Evolutionary conservation across 92 coral and sea anemone species (phyloP).

Genomic region (Virgularia gustaviana): DNA sequence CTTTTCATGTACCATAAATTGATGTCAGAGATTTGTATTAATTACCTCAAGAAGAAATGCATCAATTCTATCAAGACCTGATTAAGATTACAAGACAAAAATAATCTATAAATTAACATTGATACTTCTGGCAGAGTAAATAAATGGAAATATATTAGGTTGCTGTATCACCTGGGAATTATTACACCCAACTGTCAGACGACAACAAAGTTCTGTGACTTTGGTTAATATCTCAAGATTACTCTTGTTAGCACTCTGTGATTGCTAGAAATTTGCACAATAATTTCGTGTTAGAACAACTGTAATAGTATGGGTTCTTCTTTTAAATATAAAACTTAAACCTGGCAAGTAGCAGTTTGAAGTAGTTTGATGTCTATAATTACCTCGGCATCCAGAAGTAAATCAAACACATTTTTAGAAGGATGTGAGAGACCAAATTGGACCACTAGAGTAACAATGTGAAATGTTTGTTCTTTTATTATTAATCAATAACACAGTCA

Average conservation of each 20-base stretch:
- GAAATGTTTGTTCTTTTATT: too few relatives aligned
- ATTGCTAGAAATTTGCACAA: too few relatives aligned
- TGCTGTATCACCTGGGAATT: conserved; percentile 5
- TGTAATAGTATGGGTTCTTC: not conserved
- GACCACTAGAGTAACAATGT: not conserved
- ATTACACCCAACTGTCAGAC: conserved; percentile 15
- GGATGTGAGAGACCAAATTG: conserved; percentile 17
- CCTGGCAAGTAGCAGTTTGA: too few relatives aligned
- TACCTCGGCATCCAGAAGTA: conserved; percentile 21
- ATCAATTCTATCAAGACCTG: conserved; percentile 22
- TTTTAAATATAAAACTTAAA: not conserved
- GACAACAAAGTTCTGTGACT: conserved; percentile 27
- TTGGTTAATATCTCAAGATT: conserved; percentile 11
- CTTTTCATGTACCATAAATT: not conserved
- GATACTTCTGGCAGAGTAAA: not conserved
- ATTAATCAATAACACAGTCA: not conserved
- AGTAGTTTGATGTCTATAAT: not conserved
- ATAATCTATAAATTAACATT: not conserved
- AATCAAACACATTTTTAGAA: conserved; percentile 19
- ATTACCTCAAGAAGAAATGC: conserved; percentile 22
- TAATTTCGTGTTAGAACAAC: not conserved
- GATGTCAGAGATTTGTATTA: not conserved
- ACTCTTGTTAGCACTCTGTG: conserved; percentile 6
- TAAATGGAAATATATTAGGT: not conserved
- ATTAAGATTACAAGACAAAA: not conserved